Evolutionary conservation across 2,113 vertebrate genomes (phyloP).

Genomic region (Hassar affinis): DNA sequence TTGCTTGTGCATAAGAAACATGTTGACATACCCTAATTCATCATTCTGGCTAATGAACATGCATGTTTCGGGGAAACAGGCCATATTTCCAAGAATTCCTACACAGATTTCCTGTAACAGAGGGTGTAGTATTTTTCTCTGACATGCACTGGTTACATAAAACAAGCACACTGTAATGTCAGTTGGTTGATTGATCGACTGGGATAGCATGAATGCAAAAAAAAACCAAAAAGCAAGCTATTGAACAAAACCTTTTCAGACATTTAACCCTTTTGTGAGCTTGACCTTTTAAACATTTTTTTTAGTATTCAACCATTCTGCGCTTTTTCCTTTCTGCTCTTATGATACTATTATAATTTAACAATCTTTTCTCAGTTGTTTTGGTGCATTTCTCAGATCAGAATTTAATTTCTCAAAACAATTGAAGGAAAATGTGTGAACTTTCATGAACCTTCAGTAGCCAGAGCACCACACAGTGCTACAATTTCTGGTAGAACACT

Average conservation of each 20-base stretch:
- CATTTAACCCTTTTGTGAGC: background rate
- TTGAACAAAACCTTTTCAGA: background rate
- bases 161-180: background rate
- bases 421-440: too few species aligned
- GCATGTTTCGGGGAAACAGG: constrained; percentile 91
- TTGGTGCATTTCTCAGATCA: too few species aligned
- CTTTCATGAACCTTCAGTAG: too few species aligned
- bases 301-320: background rate
- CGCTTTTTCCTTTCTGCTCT: background rate
- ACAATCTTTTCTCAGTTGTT: too few species aligned
- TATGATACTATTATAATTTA: background rate
- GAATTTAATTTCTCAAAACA: too few species aligned
- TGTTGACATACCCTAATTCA: constrained; percentile 80
- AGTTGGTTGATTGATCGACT: too few species aligned
- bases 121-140: background rate
- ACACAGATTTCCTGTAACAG: constrained; percentile 90
- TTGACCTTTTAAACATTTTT: background rate
- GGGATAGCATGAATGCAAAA: background rate
- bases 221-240: background rate
- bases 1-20: background rate
- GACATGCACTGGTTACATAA: background rate
- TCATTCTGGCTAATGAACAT: constrained; percentile 83
- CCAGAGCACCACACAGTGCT: too few species aligned
- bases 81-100: constrained; percentile 95
- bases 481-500: too few species aligned